phyloP scores from a whole-genome alignment of 2,113 vertebrate species.

The Sturnus vulgaris region DNA sequence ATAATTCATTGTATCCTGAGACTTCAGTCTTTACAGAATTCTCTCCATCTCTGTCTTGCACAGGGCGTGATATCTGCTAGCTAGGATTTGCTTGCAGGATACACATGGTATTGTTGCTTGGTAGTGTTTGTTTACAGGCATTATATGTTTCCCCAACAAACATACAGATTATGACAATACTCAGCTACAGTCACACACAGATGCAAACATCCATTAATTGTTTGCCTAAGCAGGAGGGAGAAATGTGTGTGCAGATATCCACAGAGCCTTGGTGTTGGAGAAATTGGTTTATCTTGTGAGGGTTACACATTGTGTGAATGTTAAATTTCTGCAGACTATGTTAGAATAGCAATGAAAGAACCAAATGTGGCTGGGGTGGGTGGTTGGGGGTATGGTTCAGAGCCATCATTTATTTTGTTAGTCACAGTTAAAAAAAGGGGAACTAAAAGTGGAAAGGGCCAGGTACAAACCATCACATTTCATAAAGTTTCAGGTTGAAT shows the following conservation, averaged over 20 bases:
- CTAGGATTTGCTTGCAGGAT: background rate
- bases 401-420: background rate
- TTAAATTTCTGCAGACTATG: background rate
- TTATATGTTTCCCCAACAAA: background rate
- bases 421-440: background rate
- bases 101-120: background rate
- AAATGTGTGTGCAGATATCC: background rate
- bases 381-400: background rate
- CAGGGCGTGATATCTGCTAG: background rate
- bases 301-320: background rate
- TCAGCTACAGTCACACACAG: background rate
- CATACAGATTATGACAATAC: background rate
- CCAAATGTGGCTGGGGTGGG: fast-evolving
- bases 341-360: background rate
- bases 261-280: background rate
- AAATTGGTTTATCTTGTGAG: background rate
- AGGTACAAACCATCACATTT: background rate
- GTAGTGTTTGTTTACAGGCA: background rate
- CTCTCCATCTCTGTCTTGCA: background rate
- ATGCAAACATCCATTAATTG: background rate
- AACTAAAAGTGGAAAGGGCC: background rate
- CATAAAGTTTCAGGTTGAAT: background rate
- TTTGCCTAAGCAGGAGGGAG: background rate
- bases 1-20: background rate
- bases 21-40: background rate